A percentile compares a stretch with the other conserved stretches of the same genome.
These are phyloP conservation scores for Sycobia sp. DNA, from an alignment of 1,140 invertebrate species.

Conservation along the genomic window DNA sequence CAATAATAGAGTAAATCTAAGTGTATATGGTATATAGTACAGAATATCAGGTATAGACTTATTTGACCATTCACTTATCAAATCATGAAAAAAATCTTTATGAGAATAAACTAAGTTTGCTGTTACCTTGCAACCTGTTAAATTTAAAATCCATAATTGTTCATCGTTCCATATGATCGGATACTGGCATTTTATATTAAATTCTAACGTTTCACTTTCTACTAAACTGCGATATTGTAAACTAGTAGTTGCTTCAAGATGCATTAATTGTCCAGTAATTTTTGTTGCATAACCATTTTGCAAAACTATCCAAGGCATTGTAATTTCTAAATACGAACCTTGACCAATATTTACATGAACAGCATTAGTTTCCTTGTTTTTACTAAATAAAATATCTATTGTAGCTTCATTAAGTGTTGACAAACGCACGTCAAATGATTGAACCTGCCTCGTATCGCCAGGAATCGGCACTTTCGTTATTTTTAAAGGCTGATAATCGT, in stretches of 20 bases:
- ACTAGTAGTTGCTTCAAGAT: conserved; percentile 93
- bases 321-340: conserved; percentile 93
- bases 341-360: conserved; percentile 92
- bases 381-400: conserved; percentile 94
- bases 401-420: conserved; percentile 90
- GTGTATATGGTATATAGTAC: conserved; percentile 96
- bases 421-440: conserved; percentile 90
- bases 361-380: conserved; percentile 95
- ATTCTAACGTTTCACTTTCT: conserved; percentile 93
- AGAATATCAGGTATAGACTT: conserved; percentile 89
- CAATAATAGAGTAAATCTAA: conserved; percentile 87
- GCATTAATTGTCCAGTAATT: conserved; percentile 89
- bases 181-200: conserved; percentile 85
- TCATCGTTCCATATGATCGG: conserved; percentile 93
- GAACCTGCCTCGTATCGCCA: conserved; percentile 85
- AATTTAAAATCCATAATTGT: conserved; percentile 87
- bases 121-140: conserved; percentile 93
- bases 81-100: conserved; percentile 93
- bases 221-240: conserved; percentile 88
- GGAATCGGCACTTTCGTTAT: conserved; percentile 79
- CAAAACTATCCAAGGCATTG: conserved; percentile 90
- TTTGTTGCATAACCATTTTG: conserved; percentile 87
- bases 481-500: conserved; percentile 80
- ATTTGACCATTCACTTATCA: conserved; percentile 95
- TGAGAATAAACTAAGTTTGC: conserved; percentile 91